Evolutionary conservation across 2,113 vertebrate species (phyloP), one percentile per base, ranked within the genome.

Genomic region (Ochotona curzoniae): DNA sequence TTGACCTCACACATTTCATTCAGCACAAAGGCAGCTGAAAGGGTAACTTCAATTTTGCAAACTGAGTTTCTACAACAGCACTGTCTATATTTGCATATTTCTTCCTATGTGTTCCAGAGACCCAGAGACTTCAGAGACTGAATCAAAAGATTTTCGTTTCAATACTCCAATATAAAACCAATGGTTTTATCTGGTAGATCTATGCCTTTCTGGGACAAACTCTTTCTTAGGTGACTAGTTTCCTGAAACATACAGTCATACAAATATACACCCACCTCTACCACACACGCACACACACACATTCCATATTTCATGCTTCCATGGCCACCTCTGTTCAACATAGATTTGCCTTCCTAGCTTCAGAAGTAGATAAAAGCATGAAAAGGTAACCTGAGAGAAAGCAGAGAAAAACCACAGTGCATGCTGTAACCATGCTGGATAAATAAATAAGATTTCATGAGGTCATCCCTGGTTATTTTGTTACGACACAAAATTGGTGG

Each of bases 91-190:
- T 15, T n/a, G 26, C 70, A 23, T 20, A n/a, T 80, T 71, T 49
- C 67, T 71, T 13, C 35, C 78, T 61, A 21, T 26, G 25, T 12
- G 7, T n/a, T 81, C 81, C 17, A 35, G 9, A 51, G 51, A 51
- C 7, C 23, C 88, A 74, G 54, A 38, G 21, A 80, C 80, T 64
- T 85, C 49, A 75, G 23, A 88, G 26, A 21, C 9, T 69, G 15
- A 95, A 12, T 71, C 30, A 81, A 63, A 86, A 87, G 47, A 57
- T 35, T 93, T 83, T 32, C 51, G 25, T 70, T 89, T 49, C 76
- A 76, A 14, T 70, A 49, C 54, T 26, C 64, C 26, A 85, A 85
- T 26, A 73, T 15, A 15, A 51, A 0, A 8, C 30, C 20, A 76
- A 20, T n/a, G 38, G 17, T 47, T 78, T 63, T 83, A 2, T 79